These are phyloP conservation scores for Drosophila arawakana DNA, from an alignment of 1,140 invertebrate species.

Conservation along the genomic window DNA sequence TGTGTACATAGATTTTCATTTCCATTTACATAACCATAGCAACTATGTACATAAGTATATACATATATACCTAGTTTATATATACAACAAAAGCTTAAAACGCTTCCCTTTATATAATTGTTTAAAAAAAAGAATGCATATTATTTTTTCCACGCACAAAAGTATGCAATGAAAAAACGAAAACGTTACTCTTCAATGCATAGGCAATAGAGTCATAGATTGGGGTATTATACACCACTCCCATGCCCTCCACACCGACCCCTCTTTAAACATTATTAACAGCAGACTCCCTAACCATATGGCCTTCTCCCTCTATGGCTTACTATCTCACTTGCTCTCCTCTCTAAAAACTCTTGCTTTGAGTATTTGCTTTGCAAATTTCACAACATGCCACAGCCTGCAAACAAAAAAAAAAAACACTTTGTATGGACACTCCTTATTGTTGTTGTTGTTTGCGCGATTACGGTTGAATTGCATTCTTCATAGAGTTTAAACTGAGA, in stretches of 20 bases:
- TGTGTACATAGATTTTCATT: slow-evolving; percentile 60
- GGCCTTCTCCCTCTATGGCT: neutral
- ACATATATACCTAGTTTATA: slow-evolving; percentile 34
- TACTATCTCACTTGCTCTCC: neutral
- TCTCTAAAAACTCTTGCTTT: slow-evolving; percentile 13
- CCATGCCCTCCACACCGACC: neutral
- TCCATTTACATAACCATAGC: slow-evolving; percentile 62
- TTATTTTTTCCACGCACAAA: slow-evolving; percentile 73
- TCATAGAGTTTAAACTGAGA: slow-evolving; percentile 25
- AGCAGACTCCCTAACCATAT: neutral
- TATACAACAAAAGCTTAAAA: slow-evolving; percentile 49
- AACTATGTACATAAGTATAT: slow-evolving; percentile 41
- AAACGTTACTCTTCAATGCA: slow-evolving; percentile 20
- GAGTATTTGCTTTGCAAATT: slow-evolving; percentile 70
- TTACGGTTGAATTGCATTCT: slow-evolving; percentile 58
- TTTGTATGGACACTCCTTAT: slow-evolving; percentile 36
- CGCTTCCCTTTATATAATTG: slow-evolving; percentile 49
- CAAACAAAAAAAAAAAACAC: slow-evolving; percentile 30
- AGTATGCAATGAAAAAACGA: slow-evolving; percentile 62
- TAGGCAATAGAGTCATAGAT: slow-evolving; percentile 29
- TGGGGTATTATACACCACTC: neutral
- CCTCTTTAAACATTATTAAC: slow-evolving; percentile 32
- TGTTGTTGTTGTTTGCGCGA: slow-evolving; percentile 47
- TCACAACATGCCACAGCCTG: slow-evolving; percentile 49
- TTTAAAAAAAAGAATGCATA: slow-evolving; percentile 50